Evolutionary conservation across 2,888 invertebrate genomes (phyloP), one percentile per base, ranked within the genome.

Genomic region (Crioceris asparagi): DNA sequence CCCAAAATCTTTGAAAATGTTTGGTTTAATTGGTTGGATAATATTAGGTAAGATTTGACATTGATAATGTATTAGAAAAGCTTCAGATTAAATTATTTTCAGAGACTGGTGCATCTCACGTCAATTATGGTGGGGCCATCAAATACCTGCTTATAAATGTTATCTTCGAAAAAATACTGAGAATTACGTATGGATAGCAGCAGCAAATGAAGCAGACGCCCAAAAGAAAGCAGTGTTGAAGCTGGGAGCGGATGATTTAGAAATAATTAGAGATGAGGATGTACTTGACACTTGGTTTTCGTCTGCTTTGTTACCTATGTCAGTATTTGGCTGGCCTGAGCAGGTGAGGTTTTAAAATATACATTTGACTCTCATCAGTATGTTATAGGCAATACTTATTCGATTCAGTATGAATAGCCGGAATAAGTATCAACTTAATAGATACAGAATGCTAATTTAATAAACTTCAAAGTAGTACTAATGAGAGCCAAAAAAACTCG

Each of bases 261-360:
- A 72, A 2, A 69, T 82, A 40, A 60, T 59, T 16, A 79, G 86
- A 61, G 97, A 98, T 60, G 87, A 90, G 29, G 98, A 99, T 67
- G 98, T 99, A 0, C 67, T 98, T 43, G 98, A 98, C 61, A 98
- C 98, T 0, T 99, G 98, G 98, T 98, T 98, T 69, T 96, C 96
- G 1, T 88, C 97, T 0, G 96, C 83, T 0, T 71, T 98, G 27
- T 92, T 96, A 62, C 93, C 98, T 0, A 97, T 98, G 67, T 85
- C 96, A 1, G 79, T 91, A 26, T 88, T 97, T 59, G 97, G 94
- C 7, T 98, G 98, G 98, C 97, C 97, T 0, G 83, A 94, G 41
- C 60, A 83, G 53, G 56, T 56, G 47, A 16, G 34, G 3, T 19
- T 23, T 4, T 33, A 18, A n/a, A n/a, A n/a, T 8, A 27, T 8